These are phyloP conservation scores for Tyrophagus putrescentiae DNA, from an alignment of 1,140 invertebrate genomes.

Conservation along the genomic window DNA sequence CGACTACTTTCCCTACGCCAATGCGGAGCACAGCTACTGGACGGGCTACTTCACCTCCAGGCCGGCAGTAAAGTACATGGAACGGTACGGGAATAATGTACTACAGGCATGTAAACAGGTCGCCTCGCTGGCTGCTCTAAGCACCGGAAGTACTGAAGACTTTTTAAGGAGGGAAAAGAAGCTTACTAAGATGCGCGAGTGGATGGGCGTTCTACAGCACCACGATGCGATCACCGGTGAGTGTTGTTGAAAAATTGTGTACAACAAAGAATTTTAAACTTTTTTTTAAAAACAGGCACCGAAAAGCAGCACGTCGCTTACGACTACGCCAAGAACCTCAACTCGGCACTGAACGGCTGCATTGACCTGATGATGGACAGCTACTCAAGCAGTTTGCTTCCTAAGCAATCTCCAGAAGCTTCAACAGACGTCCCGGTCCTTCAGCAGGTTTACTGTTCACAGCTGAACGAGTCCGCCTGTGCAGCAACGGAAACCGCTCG, in stretches of 20 bases:
- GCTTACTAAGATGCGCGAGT: slow-evolving; percentile 14
- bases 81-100: slow-evolving; percentile 50
- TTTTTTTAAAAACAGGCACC: too few species aligned
- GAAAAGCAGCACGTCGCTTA: slow-evolving; percentile 72
- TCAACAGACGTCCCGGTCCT: slow-evolving; percentile 16
- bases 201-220: slow-evolving; percentile 4
- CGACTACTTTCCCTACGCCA: slow-evolving; percentile 69
- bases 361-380: slow-evolving; percentile 37
- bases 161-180: too few species aligned
- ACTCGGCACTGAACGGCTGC: neutral
- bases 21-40: slow-evolving; percentile 41
- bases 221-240: slow-evolving; percentile 51
- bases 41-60: slow-evolving; percentile 84
- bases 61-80: slow-evolving; percentile 39
- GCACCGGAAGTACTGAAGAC: neutral
- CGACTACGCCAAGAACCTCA: slow-evolving; percentile 56
- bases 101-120: slow-evolving; percentile 54
- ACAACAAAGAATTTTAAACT: too few species aligned
- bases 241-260: too few species aligned
- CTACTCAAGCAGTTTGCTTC: slow-evolving; percentile 39
- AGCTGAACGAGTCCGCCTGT: slow-evolving; percentile 44
- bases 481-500: slow-evolving; percentile 43
- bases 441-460: slow-evolving; percentile 41
- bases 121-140: neutral
- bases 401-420: too few species aligned